Evolutionary conservation across 2,888 invertebrate species (phyloP).

Genomic region (Hermodice carunculata): DNA sequence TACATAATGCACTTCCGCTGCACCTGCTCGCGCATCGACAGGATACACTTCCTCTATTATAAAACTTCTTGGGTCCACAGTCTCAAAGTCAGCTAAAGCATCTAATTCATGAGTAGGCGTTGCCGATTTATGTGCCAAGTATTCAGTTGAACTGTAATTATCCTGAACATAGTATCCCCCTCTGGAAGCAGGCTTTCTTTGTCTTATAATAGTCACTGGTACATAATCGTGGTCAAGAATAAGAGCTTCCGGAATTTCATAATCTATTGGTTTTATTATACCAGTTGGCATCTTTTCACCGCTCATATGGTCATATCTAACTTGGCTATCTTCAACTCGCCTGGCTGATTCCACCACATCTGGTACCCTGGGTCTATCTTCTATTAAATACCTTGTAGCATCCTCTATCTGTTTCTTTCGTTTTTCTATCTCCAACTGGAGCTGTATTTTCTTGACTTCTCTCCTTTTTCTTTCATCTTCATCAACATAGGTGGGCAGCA

Average conservation of each 20-base stretch:
- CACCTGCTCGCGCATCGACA: too few relatives aligned
- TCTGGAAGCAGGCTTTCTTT: conserved; percentile 33
- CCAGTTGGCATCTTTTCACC: conserved; percentile 49
- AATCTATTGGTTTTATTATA: conserved; percentile 66
- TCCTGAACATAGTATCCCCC: conserved; percentile 21
- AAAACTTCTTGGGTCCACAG: too few relatives aligned
- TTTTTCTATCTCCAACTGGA: conserved; percentile 76
- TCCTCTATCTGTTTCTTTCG: conserved; percentile 76
- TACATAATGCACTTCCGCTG: too few relatives aligned
- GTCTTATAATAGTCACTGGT: conserved; percentile 30
- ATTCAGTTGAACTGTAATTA: conserved; percentile 63
- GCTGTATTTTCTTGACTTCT: conserved; percentile 75
- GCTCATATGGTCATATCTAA: conserved; percentile 6
- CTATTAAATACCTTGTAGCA: conserved; percentile 73
- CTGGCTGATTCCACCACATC: conserved; percentile 37
- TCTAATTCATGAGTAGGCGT: too few relatives aligned
- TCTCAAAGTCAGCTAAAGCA: too few relatives aligned
- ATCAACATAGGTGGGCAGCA: conserved; percentile 50
- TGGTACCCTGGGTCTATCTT: conserved; percentile 70
- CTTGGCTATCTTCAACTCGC: conserved; percentile 21
- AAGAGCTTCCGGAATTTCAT: conserved; percentile 45
- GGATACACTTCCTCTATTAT: too few relatives aligned
- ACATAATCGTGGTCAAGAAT: too few relatives aligned
- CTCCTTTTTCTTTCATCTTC: conserved; percentile 73
- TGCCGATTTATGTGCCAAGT: conserved; percentile 69